phyloP scores from a whole-genome alignment of 2,888 invertebrate genomes.

The Selenia dentaria region DNA sequence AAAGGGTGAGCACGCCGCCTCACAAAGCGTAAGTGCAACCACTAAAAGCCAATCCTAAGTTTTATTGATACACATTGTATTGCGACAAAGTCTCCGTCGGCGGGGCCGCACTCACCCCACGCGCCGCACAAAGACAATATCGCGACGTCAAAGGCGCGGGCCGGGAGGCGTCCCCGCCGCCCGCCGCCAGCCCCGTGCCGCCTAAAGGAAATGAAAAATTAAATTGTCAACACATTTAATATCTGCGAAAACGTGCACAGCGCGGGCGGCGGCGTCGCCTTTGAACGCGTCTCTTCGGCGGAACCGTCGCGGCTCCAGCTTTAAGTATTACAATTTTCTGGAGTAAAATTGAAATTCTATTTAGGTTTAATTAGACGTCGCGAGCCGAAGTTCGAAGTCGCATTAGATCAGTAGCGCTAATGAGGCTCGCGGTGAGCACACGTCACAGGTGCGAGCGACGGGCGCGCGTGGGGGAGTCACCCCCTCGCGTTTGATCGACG shows the following conservation, averaged over 20 bases:
- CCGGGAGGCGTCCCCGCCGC: slow-evolving; percentile 58
- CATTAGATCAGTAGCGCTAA: slow-evolving; percentile 81
- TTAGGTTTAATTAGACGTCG: slow-evolving; percentile 80
- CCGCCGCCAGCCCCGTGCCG: slow-evolving; percentile 60
- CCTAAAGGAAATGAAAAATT: slow-evolving; percentile 85
- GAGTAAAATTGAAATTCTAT: slow-evolving; percentile 81
- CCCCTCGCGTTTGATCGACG: slow-evolving; percentile 81
- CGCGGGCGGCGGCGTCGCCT: slow-evolving; percentile 79
- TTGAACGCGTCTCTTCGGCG: slow-evolving; percentile 78
- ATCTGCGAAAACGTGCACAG: slow-evolving; percentile 84
- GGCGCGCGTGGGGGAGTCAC: slow-evolving; percentile 35
- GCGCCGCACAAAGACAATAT: slow-evolving; percentile 84
- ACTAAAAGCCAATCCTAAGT: slow-evolving; percentile 86
- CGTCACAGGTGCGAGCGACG: slow-evolving; percentile 67
- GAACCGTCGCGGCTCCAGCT: slow-evolving; percentile 70
- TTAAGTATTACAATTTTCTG: slow-evolving; percentile 81
- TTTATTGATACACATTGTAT: slow-evolving; percentile 86
- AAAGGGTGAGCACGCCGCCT: slow-evolving; percentile 83
- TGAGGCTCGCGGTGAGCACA: slow-evolving; percentile 80
- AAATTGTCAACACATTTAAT: slow-evolving; percentile 85
- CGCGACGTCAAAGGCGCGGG: slow-evolving; percentile 83
- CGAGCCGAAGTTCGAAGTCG: slow-evolving; percentile 75
- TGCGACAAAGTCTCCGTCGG: slow-evolving; percentile 84
- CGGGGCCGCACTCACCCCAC: slow-evolving; percentile 78
- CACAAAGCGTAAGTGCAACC: slow-evolving; percentile 85